Base-by-base conservation (phyloP, 2,113 vertebrate species). In the Geococcyx californianus region DNA sequence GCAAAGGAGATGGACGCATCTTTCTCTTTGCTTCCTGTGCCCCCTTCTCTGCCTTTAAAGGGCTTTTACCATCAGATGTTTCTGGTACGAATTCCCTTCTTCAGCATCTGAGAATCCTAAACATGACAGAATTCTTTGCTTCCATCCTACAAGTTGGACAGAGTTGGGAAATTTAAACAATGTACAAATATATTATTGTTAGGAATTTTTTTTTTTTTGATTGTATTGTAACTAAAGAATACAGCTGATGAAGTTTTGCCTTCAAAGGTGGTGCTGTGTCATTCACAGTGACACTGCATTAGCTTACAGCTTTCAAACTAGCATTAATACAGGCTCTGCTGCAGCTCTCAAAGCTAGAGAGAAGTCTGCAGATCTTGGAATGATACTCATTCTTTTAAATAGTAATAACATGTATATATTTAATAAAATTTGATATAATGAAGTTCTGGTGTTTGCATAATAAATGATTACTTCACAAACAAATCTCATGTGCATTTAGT, bases 271-370 rank as follows among this genome's bases (percentile, higher is more conserved):
- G 91, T 95, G 94, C 84, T 77, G 94, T 94, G 94, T 96, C 86
- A 77, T 44, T 64, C 84, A 21, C 81, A 54, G 86, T 96, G 96
- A 94, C 84, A 59, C 89, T 21, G 83, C 42, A 64, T 87, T 90
- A 93, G 94, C 97, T 97, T 97, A 89, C 91, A 91, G 95, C 97
- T 97, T 97, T 93, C 92, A 94, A 92, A 97, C 87, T 94, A 97
- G 97, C 97, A 97, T 97, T 97, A 97, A 97, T 96, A 96, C 95
- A 95, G 94, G 93, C 92, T 97, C 97, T 97, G 97, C 95, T 62
- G 29, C 95, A 95, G 90, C 95, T 97, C 96, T 96, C 97, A 78
- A 89, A 55, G 87, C 92, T 94, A 95, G 94, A 96, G 97, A 96
- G 97, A 96, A 96, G 96, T 95, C 58, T 95, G 96, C 97, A 97